These are phyloP conservation scores for Ivindomyrus marchei DNA, from an alignment of 2,113 vertebrate species.

Conservation along the genomic window DNA sequence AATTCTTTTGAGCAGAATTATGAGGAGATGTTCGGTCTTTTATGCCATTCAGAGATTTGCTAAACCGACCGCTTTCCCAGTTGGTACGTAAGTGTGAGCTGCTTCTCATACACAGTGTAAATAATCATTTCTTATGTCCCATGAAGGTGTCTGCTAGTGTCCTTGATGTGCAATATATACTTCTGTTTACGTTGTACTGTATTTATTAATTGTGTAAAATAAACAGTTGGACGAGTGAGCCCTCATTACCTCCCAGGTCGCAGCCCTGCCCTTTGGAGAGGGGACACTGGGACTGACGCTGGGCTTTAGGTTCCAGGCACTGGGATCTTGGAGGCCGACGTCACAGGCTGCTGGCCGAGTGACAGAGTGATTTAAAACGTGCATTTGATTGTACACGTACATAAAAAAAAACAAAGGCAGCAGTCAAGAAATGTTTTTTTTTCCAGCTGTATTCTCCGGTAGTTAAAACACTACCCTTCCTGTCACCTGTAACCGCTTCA, in stretches of 20 bases:
- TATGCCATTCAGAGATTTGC: background rate
- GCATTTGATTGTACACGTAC: background rate
- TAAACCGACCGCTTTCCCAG: background rate
- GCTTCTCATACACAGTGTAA: background rate
- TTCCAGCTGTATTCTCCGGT: constrained; percentile 63
- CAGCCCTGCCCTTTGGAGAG: no score
- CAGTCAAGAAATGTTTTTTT: constrained; percentile 27
- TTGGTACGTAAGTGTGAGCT: background rate
- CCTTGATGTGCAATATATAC: background rate
- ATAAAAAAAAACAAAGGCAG: constrained; percentile 31
- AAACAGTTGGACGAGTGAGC: background rate
- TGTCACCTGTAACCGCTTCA: constrained; percentile 77
- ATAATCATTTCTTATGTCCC: background rate
- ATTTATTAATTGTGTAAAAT: background rate
- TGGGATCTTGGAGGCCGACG: background rate
- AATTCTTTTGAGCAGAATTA: background rate
- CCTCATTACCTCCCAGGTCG: background rate
- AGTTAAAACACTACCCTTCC: constrained; percentile 94
- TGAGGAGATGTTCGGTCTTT: background rate
- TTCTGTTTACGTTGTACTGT: background rate
- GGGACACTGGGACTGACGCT: background rate
- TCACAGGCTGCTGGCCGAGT: background rate
- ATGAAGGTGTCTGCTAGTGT: background rate
- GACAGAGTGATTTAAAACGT: no score
- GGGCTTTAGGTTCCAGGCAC: background rate